These are phyloP conservation scores for Poeciliopsis paucimaculata DNA, from an alignment of 2,797 vertebrate species.

Conservation along the genomic window DNA sequence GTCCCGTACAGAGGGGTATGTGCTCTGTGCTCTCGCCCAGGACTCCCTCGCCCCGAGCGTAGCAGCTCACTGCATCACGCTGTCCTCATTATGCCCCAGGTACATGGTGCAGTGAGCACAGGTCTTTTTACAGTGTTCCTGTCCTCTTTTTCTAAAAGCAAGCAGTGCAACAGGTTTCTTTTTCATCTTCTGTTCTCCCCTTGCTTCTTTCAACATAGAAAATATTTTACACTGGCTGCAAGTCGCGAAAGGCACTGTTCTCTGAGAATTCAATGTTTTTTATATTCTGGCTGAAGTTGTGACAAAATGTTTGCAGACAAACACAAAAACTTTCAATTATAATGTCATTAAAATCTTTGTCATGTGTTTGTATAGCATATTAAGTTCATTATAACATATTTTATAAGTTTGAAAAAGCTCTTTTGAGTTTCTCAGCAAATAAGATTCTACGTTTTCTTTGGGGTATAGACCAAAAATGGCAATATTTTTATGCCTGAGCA, in stretches of 20 bases:
- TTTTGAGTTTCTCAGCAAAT: not conserved
- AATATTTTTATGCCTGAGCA: not conserved
- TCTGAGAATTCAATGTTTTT: not conserved
- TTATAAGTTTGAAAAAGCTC: not conserved
- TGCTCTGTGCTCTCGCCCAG: not conserved
- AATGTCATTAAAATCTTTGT: not conserved
- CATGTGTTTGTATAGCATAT: not conserved
- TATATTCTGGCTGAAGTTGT: not conserved
- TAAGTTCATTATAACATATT: not conserved
- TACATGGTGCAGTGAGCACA: not conserved
- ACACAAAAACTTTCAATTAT: not conserved
- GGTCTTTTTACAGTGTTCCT: not conserved
- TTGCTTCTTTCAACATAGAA: not conserved
- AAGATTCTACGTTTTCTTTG: not conserved
- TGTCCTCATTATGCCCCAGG: slow-evolving; percentile 3
- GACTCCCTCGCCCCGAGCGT: not conserved
- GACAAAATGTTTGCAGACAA: not conserved
- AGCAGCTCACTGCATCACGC: not conserved
- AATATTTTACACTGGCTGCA: not conserved
- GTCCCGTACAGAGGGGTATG: too few relatives aligned
- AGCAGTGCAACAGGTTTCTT: not conserved
- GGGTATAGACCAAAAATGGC: not conserved
- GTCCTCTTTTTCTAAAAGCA: not conserved
- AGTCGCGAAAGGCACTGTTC: not conserved
- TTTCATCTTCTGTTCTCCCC: not conserved